A percentile compares a stretch with the other conserved stretches of the same genome.
These are phyloP conservation scores for Bambusicola thoracicus DNA, from an alignment of 2,113 vertebrate genomes.

Conservation along the genomic window DNA sequence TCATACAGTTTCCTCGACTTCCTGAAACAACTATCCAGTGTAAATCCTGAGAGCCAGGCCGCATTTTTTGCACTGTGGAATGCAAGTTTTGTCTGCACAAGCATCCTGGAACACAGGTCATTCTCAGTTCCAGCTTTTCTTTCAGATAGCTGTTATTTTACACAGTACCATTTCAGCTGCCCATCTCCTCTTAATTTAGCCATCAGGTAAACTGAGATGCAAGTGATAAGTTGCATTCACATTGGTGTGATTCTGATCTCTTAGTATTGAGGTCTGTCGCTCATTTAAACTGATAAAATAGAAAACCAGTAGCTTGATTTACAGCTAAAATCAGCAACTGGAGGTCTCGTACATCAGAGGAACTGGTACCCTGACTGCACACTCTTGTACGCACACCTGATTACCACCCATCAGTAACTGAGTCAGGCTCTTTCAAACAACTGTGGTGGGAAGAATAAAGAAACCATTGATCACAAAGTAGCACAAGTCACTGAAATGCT, in stretches of 20 bases:
- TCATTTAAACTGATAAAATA: background rate
- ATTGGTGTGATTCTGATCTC: background rate
- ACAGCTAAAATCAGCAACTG: background rate
- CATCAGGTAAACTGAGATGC: background rate
- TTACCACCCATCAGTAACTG: background rate
- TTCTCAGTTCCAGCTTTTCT: background rate
- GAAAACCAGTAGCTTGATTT: background rate
- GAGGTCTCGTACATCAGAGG: background rate
- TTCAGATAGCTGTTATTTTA: background rate
- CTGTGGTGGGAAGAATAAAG: background rate
- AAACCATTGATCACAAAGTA: background rate
- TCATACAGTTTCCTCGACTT: constrained; percentile 42
- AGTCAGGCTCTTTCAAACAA: background rate
- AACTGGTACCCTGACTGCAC: background rate
- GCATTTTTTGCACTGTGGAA: background rate
- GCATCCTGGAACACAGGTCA: background rate
- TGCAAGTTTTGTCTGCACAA: background rate
- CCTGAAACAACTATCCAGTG: background rate
- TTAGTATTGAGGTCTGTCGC: background rate
- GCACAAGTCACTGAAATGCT: background rate
- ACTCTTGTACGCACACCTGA: background rate
- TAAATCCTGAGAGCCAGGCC: background rate
- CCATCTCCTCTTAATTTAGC: background rate
- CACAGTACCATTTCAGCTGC: background rate
- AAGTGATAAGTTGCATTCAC: background rate